Base-by-base conservation (phyloP, 2,888 invertebrate genomes). In the Phorcus lineatus region DNA sequence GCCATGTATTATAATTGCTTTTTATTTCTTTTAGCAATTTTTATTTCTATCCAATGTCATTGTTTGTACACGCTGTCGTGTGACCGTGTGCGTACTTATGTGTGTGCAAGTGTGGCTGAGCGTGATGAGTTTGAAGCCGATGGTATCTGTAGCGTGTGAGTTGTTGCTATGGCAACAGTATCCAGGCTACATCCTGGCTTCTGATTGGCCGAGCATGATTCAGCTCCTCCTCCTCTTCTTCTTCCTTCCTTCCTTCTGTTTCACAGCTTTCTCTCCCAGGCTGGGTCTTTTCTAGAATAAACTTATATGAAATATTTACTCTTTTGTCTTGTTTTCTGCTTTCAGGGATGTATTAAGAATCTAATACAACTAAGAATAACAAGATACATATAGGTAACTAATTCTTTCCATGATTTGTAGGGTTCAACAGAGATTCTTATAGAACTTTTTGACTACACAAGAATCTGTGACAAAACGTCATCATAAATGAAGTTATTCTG, bases 251-350 rank as follows among this genome's bases (percentile, higher is more conserved):
- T n/a, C 40, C 36, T 70, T 40, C 40, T 70, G 19, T 40, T 70
- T 70, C 70, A 70, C 70, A 36, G 70, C 53, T 75, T 75, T 75
- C 53, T 76, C 55, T 36, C 76, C 76, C 76, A 76, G 31, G 55
- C 54, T 76, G 76, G 76, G 76, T 76, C 76, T 76, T 76, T 76
- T 76, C 76, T 76, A 76, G 76, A 76, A 76, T 76, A 76, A 76
- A 76, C 28, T 76, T 52, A 76, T 55, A 76, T 36, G n/a, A 55
- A 53, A 53, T 54, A 54, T 55, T 13, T 31, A 9, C 31, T 31
- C 2, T n/a, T 55, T 55, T 76, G 22, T 53, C 4, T 76, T 76
- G 17, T 28, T 13, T 76, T 40, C 19, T 74, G 11, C 40, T 47
- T 36, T n/a, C 19, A 36, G 28, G 28, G 19, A 22, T 66, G 66